A percentile compares a stretch with the other conserved stretches of the same genome.
These are phyloP conservation scores for Entomyzon cyanotis DNA, from an alignment of 2,113 vertebrate genomes.

Conservation along the genomic window DNA sequence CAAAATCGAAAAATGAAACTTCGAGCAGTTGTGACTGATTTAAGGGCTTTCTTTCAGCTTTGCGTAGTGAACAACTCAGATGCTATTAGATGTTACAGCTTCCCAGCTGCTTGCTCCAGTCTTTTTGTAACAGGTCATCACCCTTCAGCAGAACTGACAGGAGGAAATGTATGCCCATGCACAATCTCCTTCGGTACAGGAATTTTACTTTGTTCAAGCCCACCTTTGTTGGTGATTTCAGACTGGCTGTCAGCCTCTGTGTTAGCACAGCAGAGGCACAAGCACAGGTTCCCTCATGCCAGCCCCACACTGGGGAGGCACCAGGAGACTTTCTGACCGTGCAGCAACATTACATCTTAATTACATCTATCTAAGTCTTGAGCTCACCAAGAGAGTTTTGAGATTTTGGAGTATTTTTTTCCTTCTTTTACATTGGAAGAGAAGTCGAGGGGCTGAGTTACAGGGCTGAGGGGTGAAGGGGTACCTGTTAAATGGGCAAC, in stretches of 20 bases:
- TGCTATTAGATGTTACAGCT: not conserved
- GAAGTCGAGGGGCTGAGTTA: not conserved
- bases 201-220: not conserved
- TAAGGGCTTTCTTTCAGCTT: not conserved
- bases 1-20: not conserved
- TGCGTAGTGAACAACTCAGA: not conserved
- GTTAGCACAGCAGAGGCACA: not conserved
- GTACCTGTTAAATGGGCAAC: not conserved
- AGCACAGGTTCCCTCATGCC: not conserved
- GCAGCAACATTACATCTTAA: not conserved
- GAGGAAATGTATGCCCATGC: not conserved
- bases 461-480: not conserved
- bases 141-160: not conserved
- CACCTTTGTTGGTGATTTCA: not conserved
- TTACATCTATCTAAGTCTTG: not conserved
- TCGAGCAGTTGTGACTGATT: not conserved
- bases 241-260: not conserved
- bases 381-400: not conserved
- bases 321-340: not conserved
- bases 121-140: slow-evolving; percentile 4
- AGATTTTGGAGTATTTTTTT: not conserved
- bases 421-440: not conserved
- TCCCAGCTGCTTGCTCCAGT: not conserved
- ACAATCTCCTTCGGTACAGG: not conserved
- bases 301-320: not conserved